phyloP scores from a whole-genome alignment of 2,113 vertebrate species.

The Peromyscus leucopus region DNA sequence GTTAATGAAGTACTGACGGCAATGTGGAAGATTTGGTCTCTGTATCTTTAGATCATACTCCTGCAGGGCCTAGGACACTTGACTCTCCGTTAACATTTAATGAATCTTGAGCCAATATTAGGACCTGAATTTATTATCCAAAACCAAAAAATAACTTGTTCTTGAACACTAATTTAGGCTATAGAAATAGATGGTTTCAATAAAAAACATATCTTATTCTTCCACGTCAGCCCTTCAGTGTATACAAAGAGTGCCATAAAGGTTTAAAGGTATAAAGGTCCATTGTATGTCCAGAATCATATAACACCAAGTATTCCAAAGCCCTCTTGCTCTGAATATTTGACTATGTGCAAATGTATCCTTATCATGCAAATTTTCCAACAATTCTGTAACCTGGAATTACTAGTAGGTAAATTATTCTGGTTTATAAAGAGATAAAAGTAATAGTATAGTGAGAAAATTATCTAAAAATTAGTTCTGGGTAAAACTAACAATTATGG shows the following conservation, averaged over 20 bases:
- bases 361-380: background rate
- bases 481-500: background rate
- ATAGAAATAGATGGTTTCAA: background rate
- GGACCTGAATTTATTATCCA: background rate
- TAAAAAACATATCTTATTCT: background rate
- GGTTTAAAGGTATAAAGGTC: background rate
- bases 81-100: background rate
- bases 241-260: background rate
- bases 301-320: background rate
- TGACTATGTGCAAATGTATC: background rate
- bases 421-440: slow-evolving; percentile 28
- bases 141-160: background rate
- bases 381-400: background rate
- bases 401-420: background rate
- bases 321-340: background rate
- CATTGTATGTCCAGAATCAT: background rate
- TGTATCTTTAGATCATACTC: background rate
- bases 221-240: background rate
- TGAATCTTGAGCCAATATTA: background rate
- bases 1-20: background rate
- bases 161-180: background rate
- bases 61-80: rapidly evolving
- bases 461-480: background rate
- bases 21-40: too few relatives aligned
- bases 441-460: background rate